Evolutionary conservation across 2,797 vertebrate genomes (phyloP).

Genomic region (Enteromius argenteus): DNA sequence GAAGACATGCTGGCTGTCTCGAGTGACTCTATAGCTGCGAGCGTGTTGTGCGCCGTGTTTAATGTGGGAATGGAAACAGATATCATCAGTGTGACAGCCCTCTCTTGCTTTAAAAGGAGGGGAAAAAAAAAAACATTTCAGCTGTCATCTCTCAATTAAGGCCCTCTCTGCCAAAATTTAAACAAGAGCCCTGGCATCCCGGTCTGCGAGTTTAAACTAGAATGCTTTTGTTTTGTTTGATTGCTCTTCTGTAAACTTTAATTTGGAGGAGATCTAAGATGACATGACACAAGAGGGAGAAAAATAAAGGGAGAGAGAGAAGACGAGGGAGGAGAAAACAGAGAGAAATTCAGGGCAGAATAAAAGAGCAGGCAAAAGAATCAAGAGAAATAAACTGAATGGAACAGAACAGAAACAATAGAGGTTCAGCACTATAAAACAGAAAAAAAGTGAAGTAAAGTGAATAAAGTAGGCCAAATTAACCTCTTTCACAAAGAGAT

Average conservation of each 20-base stretch:
- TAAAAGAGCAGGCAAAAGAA: background rate
- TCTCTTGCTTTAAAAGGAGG: slow-evolving; percentile 23
- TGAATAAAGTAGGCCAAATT: background rate
- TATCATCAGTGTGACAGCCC: slow-evolving; percentile 35
- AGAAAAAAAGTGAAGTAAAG: background rate
- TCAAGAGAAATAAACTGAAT: background rate
- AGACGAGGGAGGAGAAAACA: background rate
- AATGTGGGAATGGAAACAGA: slow-evolving; percentile 42
- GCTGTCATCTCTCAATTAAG: slow-evolving; percentile 63
- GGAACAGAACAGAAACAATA: background rate
- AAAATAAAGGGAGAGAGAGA: background rate
- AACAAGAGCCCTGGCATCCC: slow-evolving; percentile 44
- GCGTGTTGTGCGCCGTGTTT: slow-evolving; percentile 27
- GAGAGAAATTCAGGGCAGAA: background rate
- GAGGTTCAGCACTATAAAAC: background rate
- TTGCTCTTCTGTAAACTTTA: slow-evolving; percentile 70
- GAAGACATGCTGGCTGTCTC: slow-evolving; percentile 36
- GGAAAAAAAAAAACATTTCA: slow-evolving; percentile 52
- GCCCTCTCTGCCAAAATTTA: slow-evolving; percentile 34
- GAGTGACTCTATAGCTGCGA: slow-evolving; percentile 3
- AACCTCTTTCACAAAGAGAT: background rate
- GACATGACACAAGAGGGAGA: slow-evolving; percentile 62
- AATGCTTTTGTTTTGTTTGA: slow-evolving; percentile 68
- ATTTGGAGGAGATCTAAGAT: slow-evolving; percentile 69
- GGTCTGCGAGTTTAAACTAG: slow-evolving; percentile 63